A percentile compares a stretch with the other conserved stretches of the same genome.
These are phyloP conservation scores for Trichopoda pennipes DNA, from an alignment of 2,888 invertebrate genomes.

Conservation along the genomic window DNA sequence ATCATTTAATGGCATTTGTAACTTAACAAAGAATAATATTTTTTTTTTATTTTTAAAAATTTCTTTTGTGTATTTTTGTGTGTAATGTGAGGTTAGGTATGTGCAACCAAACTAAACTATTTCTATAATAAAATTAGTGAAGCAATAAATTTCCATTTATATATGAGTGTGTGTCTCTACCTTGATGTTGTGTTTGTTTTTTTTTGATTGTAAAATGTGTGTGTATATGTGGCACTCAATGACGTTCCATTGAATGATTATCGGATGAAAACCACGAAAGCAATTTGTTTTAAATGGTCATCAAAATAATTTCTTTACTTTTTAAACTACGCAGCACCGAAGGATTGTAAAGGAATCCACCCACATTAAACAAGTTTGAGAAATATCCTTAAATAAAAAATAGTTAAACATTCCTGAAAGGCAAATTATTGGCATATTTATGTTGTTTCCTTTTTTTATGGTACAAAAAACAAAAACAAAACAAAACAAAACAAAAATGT, in stretches of 20 bases:
- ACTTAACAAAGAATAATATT: too few relatives aligned
- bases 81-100: too few relatives aligned
- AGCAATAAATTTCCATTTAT: too few relatives aligned
- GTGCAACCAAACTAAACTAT: too few relatives aligned
- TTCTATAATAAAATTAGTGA: too few relatives aligned
- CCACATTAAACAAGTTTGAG: background rate
- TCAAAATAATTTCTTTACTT: background rate
- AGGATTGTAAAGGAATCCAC: background rate
- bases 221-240: background rate
- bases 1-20: too few relatives aligned
- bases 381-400: constrained; percentile 11
- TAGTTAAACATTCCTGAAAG: background rate
- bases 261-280: background rate
- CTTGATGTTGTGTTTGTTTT: background rate
- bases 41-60: too few relatives aligned
- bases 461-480: background rate
- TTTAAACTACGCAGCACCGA: background rate
- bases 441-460: background rate
- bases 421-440: constrained; percentile 23
- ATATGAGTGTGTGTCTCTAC: too few relatives aligned
- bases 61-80: too few relatives aligned
- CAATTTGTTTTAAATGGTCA: constrained; percentile 16
- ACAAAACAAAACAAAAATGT: too few relatives aligned
- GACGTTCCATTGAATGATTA: too few relatives aligned
- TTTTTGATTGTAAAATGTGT: background rate